Conservation (phyloP, 2,888 invertebrate genomes). For the Hermaeophaga mercurialis region DNA sequence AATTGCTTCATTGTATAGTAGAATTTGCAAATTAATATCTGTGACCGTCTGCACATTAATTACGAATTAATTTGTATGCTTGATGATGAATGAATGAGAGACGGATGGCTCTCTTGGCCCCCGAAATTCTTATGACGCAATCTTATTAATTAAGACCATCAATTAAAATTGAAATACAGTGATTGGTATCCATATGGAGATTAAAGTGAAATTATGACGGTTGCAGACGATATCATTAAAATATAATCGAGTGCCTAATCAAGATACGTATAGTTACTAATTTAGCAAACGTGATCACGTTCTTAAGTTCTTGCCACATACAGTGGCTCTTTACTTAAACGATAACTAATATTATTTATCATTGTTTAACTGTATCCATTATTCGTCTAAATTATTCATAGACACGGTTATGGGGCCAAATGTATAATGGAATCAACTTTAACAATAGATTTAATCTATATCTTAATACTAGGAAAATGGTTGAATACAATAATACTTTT, state of each 20-base stretch:
- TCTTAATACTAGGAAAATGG: too few species aligned
- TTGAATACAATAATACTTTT: too few species aligned
- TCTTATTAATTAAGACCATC: conserved; percentile 18
- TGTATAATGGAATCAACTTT: too few species aligned
- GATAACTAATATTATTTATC: too few species aligned
- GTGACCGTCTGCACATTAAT: conserved; percentile 6
- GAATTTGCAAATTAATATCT: conserved; percentile 5
- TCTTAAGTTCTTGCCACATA: too few species aligned
- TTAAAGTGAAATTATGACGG: conserved; percentile 5
- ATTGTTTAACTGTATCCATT: too few species aligned
- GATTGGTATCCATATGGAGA: conserved; percentile 13
- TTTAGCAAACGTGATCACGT: not conserved
- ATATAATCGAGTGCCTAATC: conserved; percentile 7
- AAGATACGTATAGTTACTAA: conserved; percentile 3
- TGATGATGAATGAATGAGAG: conserved; percentile 27
- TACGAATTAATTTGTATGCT: conserved; percentile 27
- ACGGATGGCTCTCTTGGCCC: conserved; percentile 24
- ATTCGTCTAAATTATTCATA: too few species aligned
- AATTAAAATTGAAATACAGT: conserved; percentile 22
- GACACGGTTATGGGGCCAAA: too few species aligned
- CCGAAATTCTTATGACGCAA: conserved; percentile 24
- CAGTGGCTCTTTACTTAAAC: too few species aligned
- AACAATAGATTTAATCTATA: too few species aligned
- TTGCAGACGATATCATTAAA: conserved; percentile 14
- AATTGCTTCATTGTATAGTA: conserved; percentile 10